phyloP scores from a whole-genome alignment of 2,113 vertebrate genomes.

The Thamnaconus septentrionalis region DNA sequence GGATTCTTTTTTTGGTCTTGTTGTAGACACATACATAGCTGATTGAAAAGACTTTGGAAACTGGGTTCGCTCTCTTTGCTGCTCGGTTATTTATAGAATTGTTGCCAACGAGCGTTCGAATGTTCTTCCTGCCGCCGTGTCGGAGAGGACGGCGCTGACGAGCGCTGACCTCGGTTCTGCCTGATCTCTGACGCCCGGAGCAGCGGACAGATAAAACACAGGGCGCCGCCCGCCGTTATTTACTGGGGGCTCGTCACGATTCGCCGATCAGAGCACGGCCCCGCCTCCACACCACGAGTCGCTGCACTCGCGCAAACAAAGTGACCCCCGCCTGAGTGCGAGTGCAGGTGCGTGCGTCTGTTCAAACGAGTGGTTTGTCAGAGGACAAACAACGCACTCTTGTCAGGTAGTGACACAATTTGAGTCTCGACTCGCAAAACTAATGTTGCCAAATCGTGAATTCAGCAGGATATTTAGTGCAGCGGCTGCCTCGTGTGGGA shows the following conservation, averaged over 20 bases:
- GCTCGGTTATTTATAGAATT: too few species aligned
- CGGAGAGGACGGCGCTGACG: too few species aligned
- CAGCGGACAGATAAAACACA: not conserved
- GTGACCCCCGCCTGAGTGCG: not conserved
- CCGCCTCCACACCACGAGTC: conserved; percentile 20
- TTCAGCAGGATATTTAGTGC: too few species aligned
- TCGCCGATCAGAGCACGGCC: conserved; percentile 17
- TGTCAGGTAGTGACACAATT: conserved; percentile 26
- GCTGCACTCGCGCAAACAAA: not conserved
- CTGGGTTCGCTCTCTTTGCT: too few species aligned
- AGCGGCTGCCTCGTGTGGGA: too few species aligned
- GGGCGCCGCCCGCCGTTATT: conserved; percentile 15
- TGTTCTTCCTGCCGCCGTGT: too few species aligned
- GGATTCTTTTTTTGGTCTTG: too few species aligned
- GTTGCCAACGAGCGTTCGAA: too few species aligned
- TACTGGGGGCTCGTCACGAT: conserved; percentile 16
- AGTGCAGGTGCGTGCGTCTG: not conserved
- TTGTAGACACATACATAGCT: too few species aligned
- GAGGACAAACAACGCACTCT: conserved; percentile 29
- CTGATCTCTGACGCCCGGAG: not conserved
- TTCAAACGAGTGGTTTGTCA: conserved; percentile 14
- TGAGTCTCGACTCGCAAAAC: conserved; percentile 14
- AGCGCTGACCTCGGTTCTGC: not conserved
- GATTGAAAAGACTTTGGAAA: too few species aligned
- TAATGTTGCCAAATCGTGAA: too few species aligned